Evolutionary conservation across 2,797 vertebrate species (phyloP).

Genomic region (Serranus cabrilla): DNA sequence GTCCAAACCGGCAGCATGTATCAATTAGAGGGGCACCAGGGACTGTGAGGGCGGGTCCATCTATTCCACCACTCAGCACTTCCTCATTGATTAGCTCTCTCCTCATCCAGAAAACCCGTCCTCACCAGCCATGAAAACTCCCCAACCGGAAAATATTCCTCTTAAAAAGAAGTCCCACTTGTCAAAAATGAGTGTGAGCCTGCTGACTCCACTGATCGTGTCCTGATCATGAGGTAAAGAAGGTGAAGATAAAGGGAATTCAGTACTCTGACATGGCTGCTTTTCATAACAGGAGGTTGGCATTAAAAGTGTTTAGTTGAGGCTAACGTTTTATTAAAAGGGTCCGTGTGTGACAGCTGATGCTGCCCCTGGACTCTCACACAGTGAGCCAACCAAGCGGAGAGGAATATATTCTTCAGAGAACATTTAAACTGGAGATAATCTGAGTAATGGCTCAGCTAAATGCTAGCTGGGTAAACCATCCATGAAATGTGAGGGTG

Average conservation of each 20-base stretch:
- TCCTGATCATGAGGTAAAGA: constrained; percentile 33
- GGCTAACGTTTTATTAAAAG: constrained; percentile 1
- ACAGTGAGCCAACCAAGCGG: not conserved
- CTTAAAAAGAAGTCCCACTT: constrained; percentile 65
- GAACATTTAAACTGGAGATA: constrained; percentile 47
- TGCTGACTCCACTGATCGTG: too few species aligned
- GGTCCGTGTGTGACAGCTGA: not conserved
- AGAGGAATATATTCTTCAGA: constrained; percentile 29
- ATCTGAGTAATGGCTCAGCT: constrained; percentile 44
- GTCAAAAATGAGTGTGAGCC: constrained; percentile 67
- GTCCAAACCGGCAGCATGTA: constrained; percentile 71
- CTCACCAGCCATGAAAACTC: constrained; percentile 70
- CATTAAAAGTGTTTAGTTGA: too few species aligned
- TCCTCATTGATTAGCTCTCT: constrained; percentile 79
- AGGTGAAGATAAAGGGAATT: constrained; percentile 36
- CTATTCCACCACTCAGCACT: constrained; percentile 79
- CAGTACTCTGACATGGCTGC: constrained; percentile 45
- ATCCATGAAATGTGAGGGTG: constrained; percentile 70
- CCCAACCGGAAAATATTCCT: constrained; percentile 75
- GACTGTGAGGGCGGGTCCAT: constrained; percentile 69
- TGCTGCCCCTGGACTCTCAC: not conserved
- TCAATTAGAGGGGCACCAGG: constrained; percentile 78
- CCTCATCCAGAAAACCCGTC: constrained; percentile 67
- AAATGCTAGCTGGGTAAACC: constrained; percentile 67
- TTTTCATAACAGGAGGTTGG: constrained; percentile 19